phyloP scores from a whole-genome alignment of 2,113 vertebrate genomes.

The Megalops atlanticus region DNA sequence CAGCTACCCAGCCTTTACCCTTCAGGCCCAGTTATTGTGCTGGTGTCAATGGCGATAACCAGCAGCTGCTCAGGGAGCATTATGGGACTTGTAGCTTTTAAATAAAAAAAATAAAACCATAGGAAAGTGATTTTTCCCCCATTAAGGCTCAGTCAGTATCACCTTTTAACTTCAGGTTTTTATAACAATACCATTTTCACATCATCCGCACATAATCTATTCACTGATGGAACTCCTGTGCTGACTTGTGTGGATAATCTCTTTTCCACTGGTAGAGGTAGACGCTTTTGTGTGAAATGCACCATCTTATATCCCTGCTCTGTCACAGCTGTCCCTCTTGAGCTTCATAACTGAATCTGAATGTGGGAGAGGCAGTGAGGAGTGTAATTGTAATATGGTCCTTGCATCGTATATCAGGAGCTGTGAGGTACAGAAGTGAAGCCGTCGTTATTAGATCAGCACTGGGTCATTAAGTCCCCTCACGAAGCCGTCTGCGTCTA shows the following conservation, averaged over 20 bases:
- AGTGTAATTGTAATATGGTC: conserved; percentile 40
- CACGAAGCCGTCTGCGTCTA: conserved; percentile 38
- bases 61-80: not conserved
- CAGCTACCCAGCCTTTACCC: not conserved
- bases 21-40: not conserved
- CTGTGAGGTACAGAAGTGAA: conserved; percentile 47
- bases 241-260: not conserved
- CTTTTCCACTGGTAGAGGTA: not conserved
- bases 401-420: conserved; percentile 41
- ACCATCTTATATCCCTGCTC: not conserved
- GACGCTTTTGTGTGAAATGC: not conserved
- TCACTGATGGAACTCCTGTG: not conserved
- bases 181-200: not conserved
- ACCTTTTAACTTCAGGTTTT: not conserved
- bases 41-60: not conserved
- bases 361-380: conserved; percentile 34
- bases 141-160: not conserved
- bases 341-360: conserved; percentile 5
- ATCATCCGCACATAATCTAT: not conserved
- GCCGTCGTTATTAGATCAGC: conserved; percentile 57
- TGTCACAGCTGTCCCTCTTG: not conserved
- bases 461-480: conserved; percentile 58
- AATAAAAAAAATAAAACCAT: not conserved
- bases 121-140: not conserved
- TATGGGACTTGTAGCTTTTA: not conserved